Evolutionary conservation across 2,797 vertebrate species (phyloP).

Genomic region (Caiman crocodilus): DNA sequence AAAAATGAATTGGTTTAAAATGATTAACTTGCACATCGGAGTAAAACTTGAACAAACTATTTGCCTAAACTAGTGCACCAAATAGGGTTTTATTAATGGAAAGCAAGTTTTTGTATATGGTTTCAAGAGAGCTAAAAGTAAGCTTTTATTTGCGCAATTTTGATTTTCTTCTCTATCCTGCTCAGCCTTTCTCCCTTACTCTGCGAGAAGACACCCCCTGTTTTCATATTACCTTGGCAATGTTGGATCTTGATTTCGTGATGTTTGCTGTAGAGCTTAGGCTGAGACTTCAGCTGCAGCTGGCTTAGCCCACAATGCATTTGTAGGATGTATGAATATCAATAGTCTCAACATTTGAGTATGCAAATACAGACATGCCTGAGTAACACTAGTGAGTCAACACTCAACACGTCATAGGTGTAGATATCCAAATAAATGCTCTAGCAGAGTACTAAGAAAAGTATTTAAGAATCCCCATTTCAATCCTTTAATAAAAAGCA

Average conservation of each 20-base stretch:
- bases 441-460: neutral
- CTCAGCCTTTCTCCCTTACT: neutral
- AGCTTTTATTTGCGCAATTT: neutral
- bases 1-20: neutral
- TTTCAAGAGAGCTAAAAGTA: neutral
- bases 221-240: neutral
- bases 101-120: conserved; percentile 10
- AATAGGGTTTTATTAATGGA: neutral
- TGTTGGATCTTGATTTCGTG: neutral
- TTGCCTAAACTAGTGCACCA: neutral
- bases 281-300: neutral
- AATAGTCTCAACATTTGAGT: neutral
- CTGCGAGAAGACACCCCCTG: accelerated
- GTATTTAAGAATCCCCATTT: neutral
- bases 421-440: neutral
- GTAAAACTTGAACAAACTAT: neutral
- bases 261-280: neutral
- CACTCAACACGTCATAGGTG: neutral
- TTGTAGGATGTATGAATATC: neutral
- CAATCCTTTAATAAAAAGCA: neutral
- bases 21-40: neutral
- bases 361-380: neutral
- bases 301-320: accelerated
- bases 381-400: neutral
- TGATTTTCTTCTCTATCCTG: neutral